Evolutionary conservation across 2,113 vertebrate genomes (phyloP).

Genomic region (Urocolius indicus): DNA sequence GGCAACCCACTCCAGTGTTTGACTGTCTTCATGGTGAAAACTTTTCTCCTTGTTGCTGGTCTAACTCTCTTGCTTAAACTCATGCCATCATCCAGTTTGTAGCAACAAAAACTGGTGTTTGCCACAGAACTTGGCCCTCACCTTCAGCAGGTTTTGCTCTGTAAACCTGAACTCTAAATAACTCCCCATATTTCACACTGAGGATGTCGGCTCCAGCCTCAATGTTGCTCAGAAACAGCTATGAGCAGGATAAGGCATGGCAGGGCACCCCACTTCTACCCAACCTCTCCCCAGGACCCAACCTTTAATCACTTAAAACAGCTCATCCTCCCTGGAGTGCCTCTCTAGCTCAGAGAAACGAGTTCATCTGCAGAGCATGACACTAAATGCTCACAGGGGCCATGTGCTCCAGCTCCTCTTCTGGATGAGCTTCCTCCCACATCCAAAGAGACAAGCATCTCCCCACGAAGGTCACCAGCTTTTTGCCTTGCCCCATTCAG

Average conservation of each 20-base stretch:
- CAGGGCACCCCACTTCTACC: not conserved
- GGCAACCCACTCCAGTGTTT: accelerated
- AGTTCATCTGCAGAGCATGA: not conserved
- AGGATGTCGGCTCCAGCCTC: not conserved
- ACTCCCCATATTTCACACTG: not conserved
- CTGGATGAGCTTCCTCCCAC: not conserved
- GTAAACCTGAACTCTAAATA: not conserved
- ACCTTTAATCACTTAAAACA: not conserved
- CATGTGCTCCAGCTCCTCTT: not conserved
- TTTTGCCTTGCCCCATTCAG: not conserved
- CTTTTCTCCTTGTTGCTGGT: not conserved
- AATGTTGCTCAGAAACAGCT: not conserved
- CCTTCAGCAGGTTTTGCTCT: not conserved
- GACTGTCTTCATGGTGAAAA: not conserved
- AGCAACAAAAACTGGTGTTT: not conserved
- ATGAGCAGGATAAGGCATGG: too few species aligned
- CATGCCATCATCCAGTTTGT: not conserved
- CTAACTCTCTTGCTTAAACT: not conserved
- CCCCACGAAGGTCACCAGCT: not conserved
- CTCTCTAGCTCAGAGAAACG: not conserved
- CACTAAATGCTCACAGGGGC: accelerated
- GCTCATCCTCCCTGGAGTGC: not conserved
- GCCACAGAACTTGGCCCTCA: not conserved
- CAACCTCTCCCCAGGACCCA: not conserved
- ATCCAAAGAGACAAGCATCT: accelerated